Percentiles rank a stretch among this genome's conserved stretches.
phyloP scores from a whole-genome alignment of 2,113 vertebrate genomes.

The Rallus limicola region DNA sequence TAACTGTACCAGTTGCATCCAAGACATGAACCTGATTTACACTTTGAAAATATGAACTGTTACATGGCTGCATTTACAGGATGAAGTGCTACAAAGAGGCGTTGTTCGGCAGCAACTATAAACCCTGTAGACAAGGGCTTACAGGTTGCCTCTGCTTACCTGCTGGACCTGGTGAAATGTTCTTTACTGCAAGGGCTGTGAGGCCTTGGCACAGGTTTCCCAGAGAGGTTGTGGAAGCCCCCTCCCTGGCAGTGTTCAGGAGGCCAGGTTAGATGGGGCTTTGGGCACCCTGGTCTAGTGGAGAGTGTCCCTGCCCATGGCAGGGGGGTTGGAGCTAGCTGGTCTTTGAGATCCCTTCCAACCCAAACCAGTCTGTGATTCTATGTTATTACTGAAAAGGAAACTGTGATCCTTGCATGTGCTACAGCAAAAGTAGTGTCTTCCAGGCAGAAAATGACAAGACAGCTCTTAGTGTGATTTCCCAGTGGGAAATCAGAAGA shows the following conservation, averaged over 20 bases:
- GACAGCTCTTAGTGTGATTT: not conserved
- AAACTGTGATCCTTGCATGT: not conserved
- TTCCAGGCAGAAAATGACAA: not conserved
- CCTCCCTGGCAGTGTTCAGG: too few species aligned
- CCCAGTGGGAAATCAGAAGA: not conserved
- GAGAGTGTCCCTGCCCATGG: too few species aligned
- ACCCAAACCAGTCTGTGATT: too few species aligned
- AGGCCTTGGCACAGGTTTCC: too few species aligned
- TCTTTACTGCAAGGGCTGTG: too few species aligned
- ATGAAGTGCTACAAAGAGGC: not conserved
- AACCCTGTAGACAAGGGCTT: not conserved
- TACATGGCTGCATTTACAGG: not conserved
- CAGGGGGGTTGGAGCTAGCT: too few species aligned
- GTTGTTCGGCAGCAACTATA: fast-evolving
- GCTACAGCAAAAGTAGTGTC: not conserved
- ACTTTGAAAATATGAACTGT: not conserved
- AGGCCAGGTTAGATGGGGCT: too few species aligned
- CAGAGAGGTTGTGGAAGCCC: too few species aligned
- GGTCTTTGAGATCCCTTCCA: too few species aligned
- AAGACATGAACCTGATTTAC: constrained; percentile 36
- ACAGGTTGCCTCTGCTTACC: not conserved
- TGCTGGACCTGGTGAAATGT: not conserved
- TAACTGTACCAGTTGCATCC: constrained; percentile 22
- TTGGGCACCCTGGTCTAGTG: too few species aligned
- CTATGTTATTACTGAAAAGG: not conserved